A percentile compares a stretch with the other conserved stretches of the same genome.
These are phyloP conservation scores for Ataeniobius toweri DNA, from an alignment of 2,797 vertebrate species.

Conservation along the genomic window DNA sequence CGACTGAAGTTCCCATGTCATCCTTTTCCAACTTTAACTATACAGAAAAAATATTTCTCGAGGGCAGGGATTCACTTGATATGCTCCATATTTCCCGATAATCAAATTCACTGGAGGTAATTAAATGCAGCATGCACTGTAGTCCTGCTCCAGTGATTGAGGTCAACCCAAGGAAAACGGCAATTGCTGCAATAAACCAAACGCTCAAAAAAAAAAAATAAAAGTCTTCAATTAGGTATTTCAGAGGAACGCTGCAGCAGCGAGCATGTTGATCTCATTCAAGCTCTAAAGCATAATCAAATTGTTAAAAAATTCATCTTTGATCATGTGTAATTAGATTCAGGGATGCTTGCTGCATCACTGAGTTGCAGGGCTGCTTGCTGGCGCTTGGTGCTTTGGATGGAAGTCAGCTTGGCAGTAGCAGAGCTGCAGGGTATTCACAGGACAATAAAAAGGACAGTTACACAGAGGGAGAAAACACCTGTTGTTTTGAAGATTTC, in stretches of 20 bases:
- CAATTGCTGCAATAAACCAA: conserved; percentile 68
- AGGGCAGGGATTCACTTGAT: conserved; percentile 77
- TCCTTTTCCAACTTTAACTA: conserved; percentile 80
- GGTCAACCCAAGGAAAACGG: conserved; percentile 74
- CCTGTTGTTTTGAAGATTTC: conserved; percentile 71
- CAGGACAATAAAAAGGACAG: conserved; percentile 68
- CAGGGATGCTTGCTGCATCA: conserved; percentile 67
- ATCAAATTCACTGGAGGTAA: conserved; percentile 79
- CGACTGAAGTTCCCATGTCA: conserved; percentile 86
- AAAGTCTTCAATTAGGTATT: conserved; percentile 75
- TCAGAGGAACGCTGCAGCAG: conserved; percentile 62
- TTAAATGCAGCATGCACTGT: conserved; percentile 70
- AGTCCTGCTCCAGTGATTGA: conserved; percentile 65
- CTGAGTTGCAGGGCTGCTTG: conserved; percentile 71
- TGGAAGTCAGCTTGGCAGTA: conserved; percentile 75
- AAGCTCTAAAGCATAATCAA: conserved; percentile 73
- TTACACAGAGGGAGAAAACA: conserved; percentile 67
- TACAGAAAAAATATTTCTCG: conserved; percentile 66
- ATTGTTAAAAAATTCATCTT: conserved; percentile 70
- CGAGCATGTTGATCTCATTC: conserved; percentile 65
- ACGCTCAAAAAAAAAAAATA: conserved; percentile 49
- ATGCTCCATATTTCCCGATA: conserved; percentile 80
- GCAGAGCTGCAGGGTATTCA: conserved; percentile 63
- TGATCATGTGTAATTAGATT: conserved; percentile 79
- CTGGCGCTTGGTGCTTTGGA: conserved; percentile 74